Conservation (phyloP, 1,140 invertebrate species). For the Stegodyphus mimosarum region DNA sequence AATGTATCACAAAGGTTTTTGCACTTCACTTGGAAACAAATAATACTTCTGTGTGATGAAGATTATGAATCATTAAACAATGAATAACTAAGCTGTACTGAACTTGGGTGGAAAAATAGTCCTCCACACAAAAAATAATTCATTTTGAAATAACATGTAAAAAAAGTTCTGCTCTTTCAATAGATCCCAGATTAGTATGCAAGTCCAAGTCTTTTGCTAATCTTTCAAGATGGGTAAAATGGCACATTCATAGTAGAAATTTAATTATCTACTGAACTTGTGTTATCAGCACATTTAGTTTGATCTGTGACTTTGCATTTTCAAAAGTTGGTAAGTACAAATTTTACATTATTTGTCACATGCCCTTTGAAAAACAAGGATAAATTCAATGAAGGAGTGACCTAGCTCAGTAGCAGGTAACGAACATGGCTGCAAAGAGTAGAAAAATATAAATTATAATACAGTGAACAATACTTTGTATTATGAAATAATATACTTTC, state of each 20-base stretch:
- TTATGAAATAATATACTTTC: too few relatives aligned
- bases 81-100: not conserved
- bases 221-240: not conserved
- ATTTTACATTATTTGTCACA: conserved; percentile 56
- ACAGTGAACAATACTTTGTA: not conserved
- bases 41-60: not conserved
- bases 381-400: conserved; percentile 61
- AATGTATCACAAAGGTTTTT: conserved; percentile 38
- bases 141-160: not conserved
- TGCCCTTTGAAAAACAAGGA: conserved; percentile 60
- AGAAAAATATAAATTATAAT: not conserved
- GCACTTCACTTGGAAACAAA: conserved; percentile 5
- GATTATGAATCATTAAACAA: not conserved
- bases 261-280: not conserved
- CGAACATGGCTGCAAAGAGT: conserved; percentile 50
- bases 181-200: not conserved
- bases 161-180: not conserved
- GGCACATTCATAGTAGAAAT: conserved; percentile 23
- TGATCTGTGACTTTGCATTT: not conserved
- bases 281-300: not conserved
- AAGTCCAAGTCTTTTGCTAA: not conserved
- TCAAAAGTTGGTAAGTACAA: not conserved
- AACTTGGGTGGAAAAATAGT: not conserved
- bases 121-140: not conserved
- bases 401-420: conserved; percentile 58